Percentiles rank a stretch among this genome's conserved stretches.
phyloP scores from a whole-genome alignment of 2,797 vertebrate genomes.

The Sphenodon punctatus region DNA sequence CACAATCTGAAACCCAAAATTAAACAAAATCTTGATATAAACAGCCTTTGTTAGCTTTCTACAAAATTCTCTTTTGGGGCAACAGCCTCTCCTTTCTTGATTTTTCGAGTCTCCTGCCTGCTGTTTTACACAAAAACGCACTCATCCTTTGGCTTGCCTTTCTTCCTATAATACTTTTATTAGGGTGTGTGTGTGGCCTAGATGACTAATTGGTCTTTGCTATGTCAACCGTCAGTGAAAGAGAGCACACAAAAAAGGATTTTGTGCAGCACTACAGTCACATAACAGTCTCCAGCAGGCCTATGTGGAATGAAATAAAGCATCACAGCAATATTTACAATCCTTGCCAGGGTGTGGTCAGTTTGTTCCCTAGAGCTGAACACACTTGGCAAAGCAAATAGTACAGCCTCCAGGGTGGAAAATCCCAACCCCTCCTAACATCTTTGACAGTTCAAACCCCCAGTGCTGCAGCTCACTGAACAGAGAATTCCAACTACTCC shows the following conservation, averaged over 20 bases:
- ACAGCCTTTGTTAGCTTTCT: constrained; percentile 15
- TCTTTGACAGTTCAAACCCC: background rate
- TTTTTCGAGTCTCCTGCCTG: constrained; percentile 28
- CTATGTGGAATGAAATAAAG: background rate
- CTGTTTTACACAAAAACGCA: background rate
- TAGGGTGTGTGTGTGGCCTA: background rate
- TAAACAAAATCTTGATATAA: background rate
- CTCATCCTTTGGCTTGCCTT: background rate
- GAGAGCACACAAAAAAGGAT: background rate
- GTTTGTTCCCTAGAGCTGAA: background rate
- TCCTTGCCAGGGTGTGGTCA: background rate
- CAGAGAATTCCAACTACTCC: background rate
- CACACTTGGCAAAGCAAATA: background rate
- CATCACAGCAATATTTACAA: background rate
- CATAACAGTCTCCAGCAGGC: background rate
- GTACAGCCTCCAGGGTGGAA: background rate
- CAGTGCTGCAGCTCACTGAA: background rate
- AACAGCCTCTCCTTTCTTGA: constrained; percentile 36
- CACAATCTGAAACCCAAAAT: background rate
- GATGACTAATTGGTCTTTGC: background rate
- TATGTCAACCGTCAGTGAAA: background rate
- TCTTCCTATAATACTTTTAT: background rate
- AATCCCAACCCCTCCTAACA: constrained; percentile 18
- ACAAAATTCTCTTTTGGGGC: background rate
- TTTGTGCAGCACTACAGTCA: background rate